Evolutionary conservation across 2,888 invertebrate species (phyloP).

Genomic region (Lobophora halterata): DNA sequence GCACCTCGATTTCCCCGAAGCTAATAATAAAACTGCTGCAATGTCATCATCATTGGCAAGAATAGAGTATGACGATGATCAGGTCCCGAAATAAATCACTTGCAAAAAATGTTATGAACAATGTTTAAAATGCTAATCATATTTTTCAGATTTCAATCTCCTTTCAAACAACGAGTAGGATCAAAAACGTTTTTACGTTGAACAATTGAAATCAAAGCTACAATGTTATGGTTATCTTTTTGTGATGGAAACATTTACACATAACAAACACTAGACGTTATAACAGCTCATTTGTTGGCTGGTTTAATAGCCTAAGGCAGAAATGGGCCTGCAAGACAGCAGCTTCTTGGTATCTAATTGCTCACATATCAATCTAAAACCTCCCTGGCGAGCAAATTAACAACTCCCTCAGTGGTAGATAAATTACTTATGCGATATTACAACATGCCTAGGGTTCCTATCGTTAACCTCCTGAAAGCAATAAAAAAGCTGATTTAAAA

Average conservation of each 20-base stretch:
- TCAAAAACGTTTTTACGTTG: no score
- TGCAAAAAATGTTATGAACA: no score
- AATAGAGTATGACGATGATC: slow-evolving; percentile 7
- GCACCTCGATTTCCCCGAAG: not conserved
- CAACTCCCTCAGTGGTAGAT: not conserved
- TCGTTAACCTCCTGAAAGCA: slow-evolving; percentile 5
- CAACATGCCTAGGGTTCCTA: no score
- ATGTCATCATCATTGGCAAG: slow-evolving; percentile 26
- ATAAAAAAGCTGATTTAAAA: slow-evolving; percentile 31
- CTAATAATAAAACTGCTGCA: slow-evolving; percentile 18
- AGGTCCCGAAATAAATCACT: slow-evolving; percentile 5
- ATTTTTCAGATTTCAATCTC: no score
- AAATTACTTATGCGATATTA: no score
- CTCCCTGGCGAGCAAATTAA: not conserved
- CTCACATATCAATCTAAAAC: slow-evolving; percentile 52
- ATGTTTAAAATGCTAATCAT: no score
- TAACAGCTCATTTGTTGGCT: slow-evolving; percentile 49
- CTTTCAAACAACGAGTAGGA: no score
- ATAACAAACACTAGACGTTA: slow-evolving; percentile 43
- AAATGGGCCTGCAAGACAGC: slow-evolving; percentile 36
- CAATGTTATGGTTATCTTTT: slow-evolving; percentile 26
- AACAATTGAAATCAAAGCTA: not conserved
- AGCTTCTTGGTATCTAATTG: slow-evolving; percentile 52
- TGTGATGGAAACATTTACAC: slow-evolving; percentile 35
- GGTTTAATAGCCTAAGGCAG: slow-evolving; percentile 53